Evolutionary conservation across 2,888 invertebrate species (phyloP), one percentile per base, ranked within the genome.

Genomic region (Yponomeuta cagnagella): DNA sequence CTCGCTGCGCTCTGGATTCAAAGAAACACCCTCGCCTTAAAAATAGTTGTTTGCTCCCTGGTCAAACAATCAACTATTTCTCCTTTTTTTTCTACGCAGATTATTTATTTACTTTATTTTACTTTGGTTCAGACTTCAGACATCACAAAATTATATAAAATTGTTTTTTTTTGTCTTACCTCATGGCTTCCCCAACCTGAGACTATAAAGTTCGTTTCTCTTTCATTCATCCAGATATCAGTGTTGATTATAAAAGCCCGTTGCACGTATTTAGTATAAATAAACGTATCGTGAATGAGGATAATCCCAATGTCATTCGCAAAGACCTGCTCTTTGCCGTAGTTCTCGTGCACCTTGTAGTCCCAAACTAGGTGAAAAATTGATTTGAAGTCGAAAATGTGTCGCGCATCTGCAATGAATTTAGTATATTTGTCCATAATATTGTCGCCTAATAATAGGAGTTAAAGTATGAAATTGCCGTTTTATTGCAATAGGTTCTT

Each of bases 161-260:
- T 43, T 31, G 2, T 31, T 33, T 8, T 31, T 31, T 65, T 31
- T 12, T 10, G 4, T 63, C 58, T 64, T 73, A 81, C 83, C 78
- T 77, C 70, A 65, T 74, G 75, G 68, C 77, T 76, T 31, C 83
- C 83, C 83, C 83, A 84, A 6, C 83, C 83, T 5, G 77, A 76
- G n/a, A 77, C 82, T n/a, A 73, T 70, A 70, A 83, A 79, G 0
- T 70, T 43, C 2, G 52, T 75, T 73, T 79, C 79, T 5, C 75
- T 77, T 64, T 77, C 77, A 8, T 73, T 76, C 80, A 80, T 79
- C 80, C 81, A 82, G 0, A 58, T 33, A 10, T 74, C 71, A 31
- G 73, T 78, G 65, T 77, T 74, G 30, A 73, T 73, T 9, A 82
- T 68, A 30, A 73, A 70, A 8, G 76, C 80, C 63, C 74, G 78